phyloP scores from a whole-genome alignment of 2,797 vertebrate genomes.

The Cottoperca gobio region DNA sequence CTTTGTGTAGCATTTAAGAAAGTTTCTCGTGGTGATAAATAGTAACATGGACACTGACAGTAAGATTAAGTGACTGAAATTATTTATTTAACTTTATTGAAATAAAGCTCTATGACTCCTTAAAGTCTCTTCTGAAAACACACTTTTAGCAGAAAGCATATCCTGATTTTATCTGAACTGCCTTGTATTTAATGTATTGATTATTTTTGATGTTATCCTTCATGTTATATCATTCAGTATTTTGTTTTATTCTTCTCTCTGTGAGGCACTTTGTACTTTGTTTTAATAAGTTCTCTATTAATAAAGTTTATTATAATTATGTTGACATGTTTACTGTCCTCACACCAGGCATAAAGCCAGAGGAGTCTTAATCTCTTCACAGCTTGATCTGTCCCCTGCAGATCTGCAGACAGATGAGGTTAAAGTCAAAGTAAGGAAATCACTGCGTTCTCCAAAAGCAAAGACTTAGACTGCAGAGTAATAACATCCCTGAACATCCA shows the following conservation, averaged over 20 bases:
- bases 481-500: not conserved
- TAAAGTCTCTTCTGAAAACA: too few relatives aligned
- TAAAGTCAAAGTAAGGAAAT: slow-evolving; percentile 4
- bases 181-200: too few relatives aligned
- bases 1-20: not conserved
- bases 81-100: not conserved
- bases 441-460: not conserved
- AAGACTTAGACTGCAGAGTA: not conserved
- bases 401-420: slow-evolving; percentile 37
- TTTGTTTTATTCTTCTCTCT: too few relatives aligned
- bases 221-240: too few relatives aligned
- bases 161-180: too few relatives aligned
- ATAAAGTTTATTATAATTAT: not conserved
- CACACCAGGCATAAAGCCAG: slow-evolving; percentile 2
- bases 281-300: too few relatives aligned
- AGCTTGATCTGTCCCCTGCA: slow-evolving; percentile 30
- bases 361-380: slow-evolving; percentile 43
- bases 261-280: too few relatives aligned
- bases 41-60: not conserved
- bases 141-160: too few relatives aligned
- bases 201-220: too few relatives aligned
- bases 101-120: too few relatives aligned
- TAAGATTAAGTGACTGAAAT: not conserved
- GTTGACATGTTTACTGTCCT: slow-evolving; percentile 5
- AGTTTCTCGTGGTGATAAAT: not conserved